Evolutionary conservation across 2,888 invertebrate genomes (phyloP), one percentile per base, ranked within the genome.

Genomic region (Aromia moschata): DNA sequence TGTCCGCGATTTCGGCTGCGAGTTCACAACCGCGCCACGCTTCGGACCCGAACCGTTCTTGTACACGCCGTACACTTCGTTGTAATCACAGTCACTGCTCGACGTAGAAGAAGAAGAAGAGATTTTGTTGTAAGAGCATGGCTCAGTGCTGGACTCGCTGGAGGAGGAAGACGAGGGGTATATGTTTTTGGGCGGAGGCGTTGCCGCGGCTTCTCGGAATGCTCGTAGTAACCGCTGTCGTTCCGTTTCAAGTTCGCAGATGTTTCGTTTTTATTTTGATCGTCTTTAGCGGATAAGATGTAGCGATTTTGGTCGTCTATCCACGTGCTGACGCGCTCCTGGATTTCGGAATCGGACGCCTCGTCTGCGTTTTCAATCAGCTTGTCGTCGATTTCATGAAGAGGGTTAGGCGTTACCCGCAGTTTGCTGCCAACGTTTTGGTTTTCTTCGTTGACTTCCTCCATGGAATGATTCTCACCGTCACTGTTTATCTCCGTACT

Each of bases 231-330:
- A 4, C 79, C 78, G 61, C 77, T 77, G 54, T 79, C 78, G 60
- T 75, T 74, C 52, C 77, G 69, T 45, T 71, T 72, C 16, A 79
- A 62, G 46, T 53, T 64, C 37, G 56, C 57, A 12, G 41, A 46
- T 18, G 41, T 38, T 45, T 38, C 53, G 11, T 53, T 57, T 11
- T 31, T 31, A 10, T 59, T 56, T 10, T 66, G 49, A 20, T 41
- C 56, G 7, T 51, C 61, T 4, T 66, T 62, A 2, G 44, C 54
- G 0, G 55, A 61, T 15, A 63, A 20, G 11, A 79, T 71, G 53
- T 78, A 78, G 46, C 75, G 73, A 62, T 77, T 79, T 61, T 80
- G 79, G 17, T 76, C 76, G 56, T 80, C 78, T 12, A 80, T 72
- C 80, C 81, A 81, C 47, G 77, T 72, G 66, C 72, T 77, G 10